Base-by-base conservation (phyloP, 2,113 vertebrate genomes). In the Synchiropus splendidus region DNA sequence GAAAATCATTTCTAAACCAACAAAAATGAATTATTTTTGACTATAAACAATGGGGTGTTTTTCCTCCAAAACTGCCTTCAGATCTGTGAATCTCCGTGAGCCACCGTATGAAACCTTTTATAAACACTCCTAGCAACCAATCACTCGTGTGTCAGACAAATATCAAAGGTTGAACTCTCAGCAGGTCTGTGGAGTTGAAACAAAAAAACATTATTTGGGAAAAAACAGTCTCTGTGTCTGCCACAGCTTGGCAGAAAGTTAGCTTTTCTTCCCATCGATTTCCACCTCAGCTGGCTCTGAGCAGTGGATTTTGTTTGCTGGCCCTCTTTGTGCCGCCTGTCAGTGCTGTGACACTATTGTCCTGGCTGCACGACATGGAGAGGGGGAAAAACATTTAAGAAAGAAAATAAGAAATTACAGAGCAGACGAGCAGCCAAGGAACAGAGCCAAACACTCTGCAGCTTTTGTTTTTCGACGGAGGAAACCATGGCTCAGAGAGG, bases 261-360 rank as follows among this genome's bases (percentile, higher is more conserved):
- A 30, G 45, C 42, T 58, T 68, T 64, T 10, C 53, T 60, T 78
- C 42, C 54, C 42, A 83, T 78, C 54, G 71, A 79, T 81, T 64
- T 27, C 21, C 8, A 52, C 51, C 69, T 74, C 53, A 39, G 45
- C 45, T 32, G 55, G 18, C 52, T 43, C 17, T 56, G 51, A 57
- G 61, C 41, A 54, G 35, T 48, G 42, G 33, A n/a, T 49, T 45
- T 41, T 60, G 48, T 61, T 63, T 44, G 11, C 36, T 53, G 38
- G 34, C 57, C 42, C 31, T 54, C 48, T 77, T 61, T 52, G 62
- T 67, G 62, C 38, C 27, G 64, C 55, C 57, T 64, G 54, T 77
- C 71, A 60, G 40, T 16, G 39, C 37, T 58, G 67, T 42, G 37
- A 63, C 65, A 69, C 59, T 52, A 48, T 35, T 21, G 46, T 67